Evolutionary conservation across 2,113 vertebrate species (phyloP).

Genomic region (Petrocephalus microphthalmus): DNA sequence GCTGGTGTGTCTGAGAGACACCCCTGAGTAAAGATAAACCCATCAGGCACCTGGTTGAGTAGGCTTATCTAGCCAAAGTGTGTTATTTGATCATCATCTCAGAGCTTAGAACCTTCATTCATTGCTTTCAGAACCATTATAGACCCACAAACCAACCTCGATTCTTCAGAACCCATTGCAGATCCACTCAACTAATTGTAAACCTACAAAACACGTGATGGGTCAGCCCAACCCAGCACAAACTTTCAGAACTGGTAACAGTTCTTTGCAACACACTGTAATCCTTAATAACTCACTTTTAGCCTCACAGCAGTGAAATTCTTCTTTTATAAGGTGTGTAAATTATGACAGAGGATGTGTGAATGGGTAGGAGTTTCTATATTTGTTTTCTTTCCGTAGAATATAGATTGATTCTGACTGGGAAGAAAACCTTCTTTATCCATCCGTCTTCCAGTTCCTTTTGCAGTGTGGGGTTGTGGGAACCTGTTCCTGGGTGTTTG

Average conservation of each 20-base stretch:
- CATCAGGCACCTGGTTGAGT: neutral
- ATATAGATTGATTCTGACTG: neutral
- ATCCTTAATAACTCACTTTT: neutral
- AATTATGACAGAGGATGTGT: neutral
- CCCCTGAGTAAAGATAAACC: neutral
- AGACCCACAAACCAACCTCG: neutral
- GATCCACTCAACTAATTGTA: neutral
- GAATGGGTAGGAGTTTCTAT: neutral
- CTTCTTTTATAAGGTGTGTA: neutral
- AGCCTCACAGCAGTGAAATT: neutral
- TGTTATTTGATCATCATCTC: neutral
- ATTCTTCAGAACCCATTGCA: neutral
- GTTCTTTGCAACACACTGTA: neutral
- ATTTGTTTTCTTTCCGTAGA: constrained; percentile 2
- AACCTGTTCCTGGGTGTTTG: neutral
- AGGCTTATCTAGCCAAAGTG: neutral
- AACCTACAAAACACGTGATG: neutral
- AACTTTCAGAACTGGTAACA: neutral
- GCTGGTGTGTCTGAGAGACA: neutral
- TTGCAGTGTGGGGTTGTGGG: neutral
- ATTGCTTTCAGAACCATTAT: neutral
- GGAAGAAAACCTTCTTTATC: neutral
- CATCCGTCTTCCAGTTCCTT: neutral
- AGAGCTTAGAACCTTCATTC: neutral
- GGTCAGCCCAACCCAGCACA: neutral